These are phyloP conservation scores for Pangasius larnaudii DNA, from an alignment of 2,797 vertebrate genomes.

Conservation along the genomic window DNA sequence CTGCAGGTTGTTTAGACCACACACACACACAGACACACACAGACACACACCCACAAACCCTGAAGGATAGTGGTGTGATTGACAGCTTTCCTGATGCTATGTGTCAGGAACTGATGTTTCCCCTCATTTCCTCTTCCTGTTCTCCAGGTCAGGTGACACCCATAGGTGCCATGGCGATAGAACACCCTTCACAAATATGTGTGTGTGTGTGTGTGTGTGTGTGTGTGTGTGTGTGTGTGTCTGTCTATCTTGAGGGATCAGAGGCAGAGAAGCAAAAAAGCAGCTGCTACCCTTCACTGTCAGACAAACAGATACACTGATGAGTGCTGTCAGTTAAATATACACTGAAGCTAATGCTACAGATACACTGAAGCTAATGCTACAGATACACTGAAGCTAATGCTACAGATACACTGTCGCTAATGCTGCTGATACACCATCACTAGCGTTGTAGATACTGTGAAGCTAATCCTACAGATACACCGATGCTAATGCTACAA, in stretches of 20 bases:
- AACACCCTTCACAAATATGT: slow-evolving; percentile 62
- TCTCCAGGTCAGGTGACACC: slow-evolving; percentile 78
- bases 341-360: slow-evolving; percentile 29
- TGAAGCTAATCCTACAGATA: slow-evolving; percentile 28
- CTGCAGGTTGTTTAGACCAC: slow-evolving; percentile 54
- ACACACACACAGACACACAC: slow-evolving; percentile 57
- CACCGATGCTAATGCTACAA: slow-evolving; percentile 25
- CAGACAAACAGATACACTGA: slow-evolving; percentile 51
- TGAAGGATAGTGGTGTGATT: slow-evolving; percentile 72
- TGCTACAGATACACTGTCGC: slow-evolving; percentile 34
- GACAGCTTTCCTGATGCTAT: slow-evolving; percentile 75
- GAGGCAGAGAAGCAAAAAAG: slow-evolving; percentile 52
- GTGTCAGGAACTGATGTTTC: slow-evolving; percentile 79
- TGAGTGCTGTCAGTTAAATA: slow-evolving; percentile 54
- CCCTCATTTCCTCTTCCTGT: slow-evolving; percentile 78
- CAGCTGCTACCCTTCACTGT: slow-evolving; percentile 73
- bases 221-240: slow-evolving; percentile 47
- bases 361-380: slow-evolving; percentile 13
- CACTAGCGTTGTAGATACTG: neutral
- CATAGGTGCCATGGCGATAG: slow-evolving; percentile 75
- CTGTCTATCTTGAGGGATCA: slow-evolving; percentile 55
- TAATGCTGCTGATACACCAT: slow-evolving; percentile 56
- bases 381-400: neutral
- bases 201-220: slow-evolving; percentile 43
- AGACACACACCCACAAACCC: slow-evolving; percentile 54